These are phyloP conservation scores for Scleropages formosus DNA, from an alignment of 2,797 vertebrate genomes.

Conservation along the genomic window DNA sequence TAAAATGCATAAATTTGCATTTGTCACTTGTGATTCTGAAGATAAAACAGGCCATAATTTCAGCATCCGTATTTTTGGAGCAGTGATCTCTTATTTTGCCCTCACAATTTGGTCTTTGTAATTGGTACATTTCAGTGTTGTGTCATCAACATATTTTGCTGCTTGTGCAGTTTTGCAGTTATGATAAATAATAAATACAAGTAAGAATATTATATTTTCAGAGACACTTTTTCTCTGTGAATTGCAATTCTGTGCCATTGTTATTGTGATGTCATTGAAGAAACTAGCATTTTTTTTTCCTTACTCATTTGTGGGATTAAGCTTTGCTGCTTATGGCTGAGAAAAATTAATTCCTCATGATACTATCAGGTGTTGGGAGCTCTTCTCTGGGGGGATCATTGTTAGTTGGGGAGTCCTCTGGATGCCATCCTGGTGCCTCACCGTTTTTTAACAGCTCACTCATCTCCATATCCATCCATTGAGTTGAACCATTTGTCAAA, in stretches of 20 bases:
- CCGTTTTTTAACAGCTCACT: constrained; percentile 72
- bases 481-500: constrained; percentile 69
- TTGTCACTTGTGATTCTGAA: constrained; percentile 6
- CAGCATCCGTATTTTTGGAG: not conserved
- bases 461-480: too few species aligned
- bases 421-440: constrained; percentile 59
- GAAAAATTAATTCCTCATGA: constrained; percentile 65
- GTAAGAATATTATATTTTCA: not conserved
- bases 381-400: constrained; percentile 52
- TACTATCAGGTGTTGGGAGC: constrained; percentile 41
- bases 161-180: not conserved
- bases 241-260: too few species aligned
- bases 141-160: not conserved
- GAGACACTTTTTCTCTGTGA: not conserved
- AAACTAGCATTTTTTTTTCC: constrained; percentile 57
- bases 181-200: not conserved
- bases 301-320: constrained; percentile 62
- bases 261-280: constrained; percentile 39
- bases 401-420: constrained; percentile 56
- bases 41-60: not conserved
- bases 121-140: not conserved
- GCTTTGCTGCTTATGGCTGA: constrained; percentile 60
- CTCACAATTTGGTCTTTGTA: not conserved
- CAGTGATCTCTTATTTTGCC: not conserved
- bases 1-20: constrained; percentile 24